These are phyloP conservation scores for Mactromeris polynyma DNA, from an alignment of 2,888 invertebrate genomes.

Conservation along the genomic window DNA sequence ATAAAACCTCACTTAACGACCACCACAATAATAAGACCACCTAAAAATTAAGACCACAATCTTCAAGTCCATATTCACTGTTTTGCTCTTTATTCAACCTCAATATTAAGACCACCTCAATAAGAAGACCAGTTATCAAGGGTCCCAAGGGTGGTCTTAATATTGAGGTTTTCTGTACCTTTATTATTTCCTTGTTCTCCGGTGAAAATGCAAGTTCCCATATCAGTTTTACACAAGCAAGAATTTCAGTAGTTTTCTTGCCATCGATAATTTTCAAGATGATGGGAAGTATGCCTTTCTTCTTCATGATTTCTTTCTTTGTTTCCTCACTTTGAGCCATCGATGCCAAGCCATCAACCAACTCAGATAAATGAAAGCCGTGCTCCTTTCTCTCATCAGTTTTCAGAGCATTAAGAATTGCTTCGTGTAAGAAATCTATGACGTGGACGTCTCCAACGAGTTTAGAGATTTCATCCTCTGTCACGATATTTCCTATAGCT, in stretches of 20 bases:
- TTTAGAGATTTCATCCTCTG: constrained; percentile 77
- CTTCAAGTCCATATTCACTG: no score
- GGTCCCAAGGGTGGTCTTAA: no score
- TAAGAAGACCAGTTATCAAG: no score
- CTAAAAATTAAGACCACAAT: no score
- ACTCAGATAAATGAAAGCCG: constrained; percentile 78
- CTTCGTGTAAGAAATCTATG: constrained; percentile 74
- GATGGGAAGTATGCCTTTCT: constrained; percentile 59
- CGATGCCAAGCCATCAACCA: constrained; percentile 76
- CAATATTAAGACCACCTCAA: no score
- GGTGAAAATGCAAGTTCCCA: constrained; percentile 78
- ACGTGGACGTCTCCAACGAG: constrained; percentile 73
- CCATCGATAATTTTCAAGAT: constrained; percentile 63
- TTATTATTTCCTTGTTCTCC: constrained; percentile 74
- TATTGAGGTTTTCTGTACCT: constrained; percentile 64
- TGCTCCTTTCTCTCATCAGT: constrained; percentile 65
- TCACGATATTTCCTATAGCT: constrained; percentile 78
- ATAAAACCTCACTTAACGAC: no score
- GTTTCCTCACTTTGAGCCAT: constrained; percentile 79
- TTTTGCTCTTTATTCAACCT: no score
- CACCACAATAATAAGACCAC: no score
- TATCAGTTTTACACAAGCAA: constrained; percentile 70
- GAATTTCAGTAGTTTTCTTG: constrained; percentile 63
- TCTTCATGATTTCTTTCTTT: constrained; percentile 75
- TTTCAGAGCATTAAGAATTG: constrained; percentile 67